These are phyloP conservation scores for Dendrolimus pini DNA, from an alignment of 2,888 invertebrate species.

Conservation along the genomic window DNA sequence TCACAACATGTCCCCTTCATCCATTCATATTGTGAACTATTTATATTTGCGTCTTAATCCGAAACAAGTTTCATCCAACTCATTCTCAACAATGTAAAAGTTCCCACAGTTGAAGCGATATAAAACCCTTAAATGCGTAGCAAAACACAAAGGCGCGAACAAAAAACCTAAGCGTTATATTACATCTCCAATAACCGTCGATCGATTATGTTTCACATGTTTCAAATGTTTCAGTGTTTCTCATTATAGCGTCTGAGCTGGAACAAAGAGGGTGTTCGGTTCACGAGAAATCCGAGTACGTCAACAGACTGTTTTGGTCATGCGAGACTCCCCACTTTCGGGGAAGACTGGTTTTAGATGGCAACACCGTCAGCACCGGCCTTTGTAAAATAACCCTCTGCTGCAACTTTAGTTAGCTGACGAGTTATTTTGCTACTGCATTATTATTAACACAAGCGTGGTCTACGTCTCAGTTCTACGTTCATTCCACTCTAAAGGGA, in stretches of 20 bases:
- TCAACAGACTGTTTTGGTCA: slow-evolving; percentile 52
- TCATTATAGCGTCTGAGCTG: slow-evolving; percentile 69
- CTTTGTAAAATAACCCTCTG: slow-evolving; percentile 40
- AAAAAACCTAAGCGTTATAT: slow-evolving; percentile 47
- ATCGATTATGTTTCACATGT: slow-evolving; percentile 69
- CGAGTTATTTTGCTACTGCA: not conserved
- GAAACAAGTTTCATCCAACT: slow-evolving; percentile 4
- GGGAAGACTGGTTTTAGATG: slow-evolving; percentile 44
- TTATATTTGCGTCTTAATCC: no score
- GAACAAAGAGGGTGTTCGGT: slow-evolving; percentile 66
- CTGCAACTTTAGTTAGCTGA: slow-evolving; percentile 13
- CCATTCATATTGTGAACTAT: no score
- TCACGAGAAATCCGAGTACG: slow-evolving; percentile 37
- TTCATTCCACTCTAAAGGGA: not conserved
- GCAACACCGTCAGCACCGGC: slow-evolving; percentile 31
- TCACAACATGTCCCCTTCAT: no score
- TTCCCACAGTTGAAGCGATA: slow-evolving; percentile 32
- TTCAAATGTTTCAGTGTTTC: slow-evolving; percentile 35
- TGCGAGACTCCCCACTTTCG: slow-evolving; percentile 53
- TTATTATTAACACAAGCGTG: slow-evolving; percentile 1
- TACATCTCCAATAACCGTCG: slow-evolving; percentile 60
- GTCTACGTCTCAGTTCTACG: not conserved
- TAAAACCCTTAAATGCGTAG: slow-evolving; percentile 31
- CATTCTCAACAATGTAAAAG: slow-evolving; percentile 10
- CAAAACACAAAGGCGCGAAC: slow-evolving; percentile 36